Evolutionary conservation across 2,888 invertebrate genomes (phyloP).

Genomic region (Ophion ellenae): DNA sequence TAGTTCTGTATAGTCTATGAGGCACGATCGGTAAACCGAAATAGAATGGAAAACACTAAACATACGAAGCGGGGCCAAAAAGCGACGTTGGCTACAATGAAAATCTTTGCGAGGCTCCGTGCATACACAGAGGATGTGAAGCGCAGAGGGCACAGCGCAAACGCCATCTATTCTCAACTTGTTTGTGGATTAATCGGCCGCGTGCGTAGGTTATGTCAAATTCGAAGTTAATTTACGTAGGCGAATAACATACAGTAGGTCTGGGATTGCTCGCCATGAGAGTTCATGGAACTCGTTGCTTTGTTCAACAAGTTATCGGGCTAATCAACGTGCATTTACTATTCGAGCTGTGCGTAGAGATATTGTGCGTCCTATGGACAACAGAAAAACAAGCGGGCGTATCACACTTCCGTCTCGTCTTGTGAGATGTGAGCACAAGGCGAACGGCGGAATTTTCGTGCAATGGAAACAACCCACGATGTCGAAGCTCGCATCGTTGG

Average conservation of each 20-base stretch:
- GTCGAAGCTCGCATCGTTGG: no score
- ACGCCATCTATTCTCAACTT: neutral
- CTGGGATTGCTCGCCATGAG: conserved; percentile 19
- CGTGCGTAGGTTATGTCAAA: conserved; percentile 16
- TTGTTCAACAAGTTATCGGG: conserved; percentile 41
- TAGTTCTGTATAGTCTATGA: conserved; percentile 15
- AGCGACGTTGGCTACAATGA: conserved; percentile 53
- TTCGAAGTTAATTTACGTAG: conserved; percentile 63
- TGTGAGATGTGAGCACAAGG: no score
- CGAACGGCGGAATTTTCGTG: no score
- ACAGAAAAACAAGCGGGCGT: neutral
- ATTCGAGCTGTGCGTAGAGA: neutral
- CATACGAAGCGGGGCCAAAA: conserved; percentile 18
- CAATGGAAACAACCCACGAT: no score
- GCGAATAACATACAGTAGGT: conserved; percentile 45
- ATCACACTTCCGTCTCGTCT: neutral
- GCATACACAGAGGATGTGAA: conserved; percentile 34
- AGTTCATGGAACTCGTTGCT: conserved; percentile 61
- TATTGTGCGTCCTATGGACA: neutral
- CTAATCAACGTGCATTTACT: conserved; percentile 42
- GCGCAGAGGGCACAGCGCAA: conserved; percentile 28
- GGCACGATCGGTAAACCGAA: conserved; percentile 42
- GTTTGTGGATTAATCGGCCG: conserved; percentile 22
- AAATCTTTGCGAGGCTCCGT: conserved; percentile 27
- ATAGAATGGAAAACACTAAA: conserved; percentile 59